Percentiles rank a stretch among this genome's conserved stretches.
Evolutionary conservation across 2,797 vertebrate species (phyloP).

Genomic region (Knipowitschia caucasica): DNA sequence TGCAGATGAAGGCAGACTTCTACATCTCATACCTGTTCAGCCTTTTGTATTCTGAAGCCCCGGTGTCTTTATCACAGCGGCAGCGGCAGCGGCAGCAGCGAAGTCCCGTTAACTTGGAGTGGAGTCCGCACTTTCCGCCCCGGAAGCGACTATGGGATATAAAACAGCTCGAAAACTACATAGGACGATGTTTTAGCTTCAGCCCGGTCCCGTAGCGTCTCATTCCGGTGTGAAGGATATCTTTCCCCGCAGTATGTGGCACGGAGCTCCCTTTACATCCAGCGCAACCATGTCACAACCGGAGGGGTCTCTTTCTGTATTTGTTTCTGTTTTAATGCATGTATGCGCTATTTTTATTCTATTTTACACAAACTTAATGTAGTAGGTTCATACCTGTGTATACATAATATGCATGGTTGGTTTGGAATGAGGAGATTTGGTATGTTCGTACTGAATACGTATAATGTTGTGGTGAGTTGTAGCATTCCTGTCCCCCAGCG

Average conservation of each 20-base stretch:
- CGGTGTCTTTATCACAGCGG: too few relatives aligned
- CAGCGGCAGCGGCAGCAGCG: too few relatives aligned
- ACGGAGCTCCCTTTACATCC: slow-evolving; percentile 68
- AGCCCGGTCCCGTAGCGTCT: slow-evolving; percentile 17
- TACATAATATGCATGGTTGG: too few relatives aligned
- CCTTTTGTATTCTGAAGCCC: too few relatives aligned
- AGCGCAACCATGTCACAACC: slow-evolving; percentile 39
- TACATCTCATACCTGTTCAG: too few relatives aligned
- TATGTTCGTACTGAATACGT: background rate
- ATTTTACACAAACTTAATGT: too few relatives aligned
- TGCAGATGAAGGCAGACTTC: background rate
- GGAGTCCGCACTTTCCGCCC: slow-evolving; percentile 1
- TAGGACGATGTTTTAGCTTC: background rate
- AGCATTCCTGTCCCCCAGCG: background rate
- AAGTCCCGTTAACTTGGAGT: too few relatives aligned
- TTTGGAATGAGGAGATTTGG: background rate
- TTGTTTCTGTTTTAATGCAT: background rate
- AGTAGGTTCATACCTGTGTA: too few relatives aligned
- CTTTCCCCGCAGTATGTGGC: slow-evolving; percentile 68
- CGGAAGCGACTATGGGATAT: background rate
- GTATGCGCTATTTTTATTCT: background rate
- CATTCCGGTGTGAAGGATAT: slow-evolving; percentile 30
- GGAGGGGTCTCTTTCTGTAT: slow-evolving; percentile 14
- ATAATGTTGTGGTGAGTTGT: background rate
- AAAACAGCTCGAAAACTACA: background rate